A percentile compares a stretch with the other conserved stretches of the same genome.
These are phyloP conservation scores for Prunella fulvescens DNA, from an alignment of 2,113 vertebrate species.

Conservation along the genomic window DNA sequence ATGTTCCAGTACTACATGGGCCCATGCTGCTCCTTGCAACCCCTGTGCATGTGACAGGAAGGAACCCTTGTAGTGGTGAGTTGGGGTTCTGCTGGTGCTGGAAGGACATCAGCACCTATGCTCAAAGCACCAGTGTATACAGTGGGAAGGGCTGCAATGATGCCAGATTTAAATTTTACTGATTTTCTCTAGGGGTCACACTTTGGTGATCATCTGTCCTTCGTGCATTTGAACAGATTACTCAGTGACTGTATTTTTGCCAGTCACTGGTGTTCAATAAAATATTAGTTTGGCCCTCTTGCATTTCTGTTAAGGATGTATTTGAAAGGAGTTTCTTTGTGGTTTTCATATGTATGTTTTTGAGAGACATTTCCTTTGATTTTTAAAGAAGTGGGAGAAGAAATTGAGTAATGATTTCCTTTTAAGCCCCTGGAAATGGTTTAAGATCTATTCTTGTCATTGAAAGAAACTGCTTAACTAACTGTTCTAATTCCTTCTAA, in stretches of 20 bases:
- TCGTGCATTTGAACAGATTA: not conserved
- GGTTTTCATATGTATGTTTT: not conserved
- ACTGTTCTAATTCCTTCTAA: not conserved
- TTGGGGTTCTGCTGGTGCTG: not conserved
- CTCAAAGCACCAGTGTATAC: not conserved
- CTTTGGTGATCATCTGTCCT: not conserved
- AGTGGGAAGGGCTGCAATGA: not conserved
- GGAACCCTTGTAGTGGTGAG: not conserved
- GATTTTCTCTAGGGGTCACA: not conserved
- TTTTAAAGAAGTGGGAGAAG: not conserved
- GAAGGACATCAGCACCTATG: not conserved
- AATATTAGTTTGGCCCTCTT: not conserved
- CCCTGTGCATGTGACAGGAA: rapidly evolving
- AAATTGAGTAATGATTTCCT: not conserved
- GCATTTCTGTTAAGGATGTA: not conserved
- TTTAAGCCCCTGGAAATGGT: not conserved
- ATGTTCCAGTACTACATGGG: rapidly evolving
- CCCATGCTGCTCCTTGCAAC: rapidly evolving
- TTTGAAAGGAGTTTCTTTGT: not conserved
- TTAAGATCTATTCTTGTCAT: not conserved
- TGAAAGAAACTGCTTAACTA: not conserved
- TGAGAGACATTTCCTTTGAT: not conserved
- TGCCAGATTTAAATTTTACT: not conserved
- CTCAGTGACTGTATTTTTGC: not conserved
- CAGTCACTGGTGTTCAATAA: not conserved